A percentile compares a stretch with the other conserved stretches of the same genome.
These are phyloP conservation scores for Nibea albiflora DNA, from an alignment of 2,113 vertebrate species.

Conservation along the genomic window DNA sequence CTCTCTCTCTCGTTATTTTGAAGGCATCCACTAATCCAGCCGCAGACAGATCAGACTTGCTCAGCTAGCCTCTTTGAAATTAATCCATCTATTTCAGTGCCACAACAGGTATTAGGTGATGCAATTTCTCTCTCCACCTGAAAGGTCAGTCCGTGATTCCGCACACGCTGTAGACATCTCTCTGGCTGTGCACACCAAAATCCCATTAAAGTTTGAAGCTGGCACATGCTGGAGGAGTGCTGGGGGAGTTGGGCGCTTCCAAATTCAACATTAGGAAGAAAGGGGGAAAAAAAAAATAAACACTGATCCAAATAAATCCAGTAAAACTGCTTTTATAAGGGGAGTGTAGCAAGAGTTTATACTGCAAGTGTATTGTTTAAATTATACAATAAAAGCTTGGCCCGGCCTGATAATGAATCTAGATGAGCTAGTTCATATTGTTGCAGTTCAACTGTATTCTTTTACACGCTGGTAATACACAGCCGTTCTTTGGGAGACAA, in stretches of 20 bases:
- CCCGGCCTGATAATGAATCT: slow-evolving; percentile 48
- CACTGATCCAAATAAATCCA: slow-evolving; percentile 30
- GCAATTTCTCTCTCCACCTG: slow-evolving; percentile 63
- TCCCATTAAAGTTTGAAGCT: slow-evolving; percentile 63
- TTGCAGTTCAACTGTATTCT: slow-evolving; percentile 25
- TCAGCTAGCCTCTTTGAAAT: slow-evolving; percentile 51
- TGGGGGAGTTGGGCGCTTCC: slow-evolving; percentile 18
- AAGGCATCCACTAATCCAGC: slow-evolving; percentile 4
- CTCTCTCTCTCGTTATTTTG: slow-evolving; percentile 10
- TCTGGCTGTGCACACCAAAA: slow-evolving; percentile 43
- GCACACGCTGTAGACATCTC: slow-evolving; percentile 64
- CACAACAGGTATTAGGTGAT: slow-evolving; percentile 69
- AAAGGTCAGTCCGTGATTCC: slow-evolving; percentile 71
- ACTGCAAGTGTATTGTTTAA: slow-evolving; percentile 33
- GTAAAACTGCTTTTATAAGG: slow-evolving; percentile 25
- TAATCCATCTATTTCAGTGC: slow-evolving; percentile 61
- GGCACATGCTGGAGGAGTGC: slow-evolving; percentile 33
- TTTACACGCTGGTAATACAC: slow-evolving; percentile 9
- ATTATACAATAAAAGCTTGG: slow-evolving; percentile 36
- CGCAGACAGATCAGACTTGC: slow-evolving; percentile 35
- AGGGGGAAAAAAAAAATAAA: neutral
- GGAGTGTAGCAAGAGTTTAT: slow-evolving; percentile 25
- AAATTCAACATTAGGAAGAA: slow-evolving; percentile 39
- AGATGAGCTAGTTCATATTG: slow-evolving; percentile 25
- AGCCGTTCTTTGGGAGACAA: slow-evolving; percentile 39